Evolutionary conservation across 2,113 vertebrate species (phyloP).

Genomic region (Lophius piscatorius): DNA sequence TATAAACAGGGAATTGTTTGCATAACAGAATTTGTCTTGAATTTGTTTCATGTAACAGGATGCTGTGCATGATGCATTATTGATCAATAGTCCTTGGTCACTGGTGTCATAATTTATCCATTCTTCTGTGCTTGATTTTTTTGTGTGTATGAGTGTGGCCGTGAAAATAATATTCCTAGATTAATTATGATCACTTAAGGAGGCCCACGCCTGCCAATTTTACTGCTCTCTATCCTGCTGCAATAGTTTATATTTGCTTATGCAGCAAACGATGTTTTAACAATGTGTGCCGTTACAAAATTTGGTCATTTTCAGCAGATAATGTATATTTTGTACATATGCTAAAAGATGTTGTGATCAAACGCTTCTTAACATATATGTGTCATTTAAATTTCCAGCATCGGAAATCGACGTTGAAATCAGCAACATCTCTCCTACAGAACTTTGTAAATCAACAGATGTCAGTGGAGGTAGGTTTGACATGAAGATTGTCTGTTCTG

Average conservation of each 20-base stretch:
- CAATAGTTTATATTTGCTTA: neutral
- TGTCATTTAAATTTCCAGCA: slow-evolving; percentile 35
- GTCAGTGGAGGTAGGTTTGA: slow-evolving; percentile 13
- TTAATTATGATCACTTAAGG: slow-evolving; percentile 2
- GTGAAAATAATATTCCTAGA: slow-evolving; percentile 7
- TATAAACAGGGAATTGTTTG: slow-evolving; percentile 31
- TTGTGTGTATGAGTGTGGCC: neutral
- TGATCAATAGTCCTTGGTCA: neutral
- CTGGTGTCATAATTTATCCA: neutral
- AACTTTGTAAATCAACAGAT: slow-evolving; percentile 28
- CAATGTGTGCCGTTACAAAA: neutral
- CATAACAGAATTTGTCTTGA: slow-evolving; percentile 20
- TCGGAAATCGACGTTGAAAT: slow-evolving; percentile 25
- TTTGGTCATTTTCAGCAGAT: neutral
- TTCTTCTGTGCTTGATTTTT: neutral
- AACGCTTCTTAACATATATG: neutral
- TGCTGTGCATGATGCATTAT: neutral
- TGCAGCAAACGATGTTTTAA: neutral
- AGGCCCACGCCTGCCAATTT: slow-evolving; percentile 3
- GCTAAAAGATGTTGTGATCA: neutral
- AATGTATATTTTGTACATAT: slow-evolving; percentile 1
- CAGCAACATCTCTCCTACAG: slow-evolving; percentile 12
- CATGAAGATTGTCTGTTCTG: neutral
- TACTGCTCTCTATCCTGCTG: neutral
- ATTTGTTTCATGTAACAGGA: slow-evolving; percentile 1